These are phyloP conservation scores for Heliconius erato DNA, from an alignment of 2,888 invertebrate species.

Conservation along the genomic window DNA sequence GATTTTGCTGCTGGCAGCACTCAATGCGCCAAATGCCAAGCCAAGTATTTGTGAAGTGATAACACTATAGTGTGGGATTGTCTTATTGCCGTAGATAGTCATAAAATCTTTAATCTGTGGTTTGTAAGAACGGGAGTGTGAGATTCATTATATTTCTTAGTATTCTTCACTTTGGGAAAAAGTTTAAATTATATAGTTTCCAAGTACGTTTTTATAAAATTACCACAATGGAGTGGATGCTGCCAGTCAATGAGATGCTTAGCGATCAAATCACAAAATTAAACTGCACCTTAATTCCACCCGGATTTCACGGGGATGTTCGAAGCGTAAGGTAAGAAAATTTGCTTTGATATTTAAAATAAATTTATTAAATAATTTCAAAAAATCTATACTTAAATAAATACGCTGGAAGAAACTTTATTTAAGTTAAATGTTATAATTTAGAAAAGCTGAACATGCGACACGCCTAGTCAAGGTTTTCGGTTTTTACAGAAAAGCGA, in stretches of 20 bases:
- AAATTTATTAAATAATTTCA: neutral
- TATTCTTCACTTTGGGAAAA: neutral
- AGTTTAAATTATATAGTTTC: neutral
- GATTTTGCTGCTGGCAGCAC: neutral
- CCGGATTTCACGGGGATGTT: constrained; percentile 64
- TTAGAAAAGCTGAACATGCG: neutral
- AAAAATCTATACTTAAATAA: neutral
- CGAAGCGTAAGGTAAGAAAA: constrained; percentile 61
- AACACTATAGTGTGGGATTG: neutral
- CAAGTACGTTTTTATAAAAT: neutral
- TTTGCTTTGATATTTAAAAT: neutral
- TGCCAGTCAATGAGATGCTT: constrained; percentile 67
- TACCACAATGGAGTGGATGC: constrained; percentile 59
- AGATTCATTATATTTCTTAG: constrained; percentile 1
- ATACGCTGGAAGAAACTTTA: neutral
- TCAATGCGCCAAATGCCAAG: neutral
- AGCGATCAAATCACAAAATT: constrained; percentile 65
- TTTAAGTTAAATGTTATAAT: neutral
- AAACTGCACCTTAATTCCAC: constrained; percentile 64
- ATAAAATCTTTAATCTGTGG: constrained; percentile 11
- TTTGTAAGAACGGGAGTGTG: neutral
- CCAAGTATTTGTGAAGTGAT: neutral
- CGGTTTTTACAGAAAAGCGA: neutral
- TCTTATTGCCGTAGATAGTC: neutral
- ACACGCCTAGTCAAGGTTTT: constrained; percentile 47